These are phyloP conservation scores for Eurytoma californica DNA, from an alignment of 2,888 invertebrate genomes.

Conservation along the genomic window DNA sequence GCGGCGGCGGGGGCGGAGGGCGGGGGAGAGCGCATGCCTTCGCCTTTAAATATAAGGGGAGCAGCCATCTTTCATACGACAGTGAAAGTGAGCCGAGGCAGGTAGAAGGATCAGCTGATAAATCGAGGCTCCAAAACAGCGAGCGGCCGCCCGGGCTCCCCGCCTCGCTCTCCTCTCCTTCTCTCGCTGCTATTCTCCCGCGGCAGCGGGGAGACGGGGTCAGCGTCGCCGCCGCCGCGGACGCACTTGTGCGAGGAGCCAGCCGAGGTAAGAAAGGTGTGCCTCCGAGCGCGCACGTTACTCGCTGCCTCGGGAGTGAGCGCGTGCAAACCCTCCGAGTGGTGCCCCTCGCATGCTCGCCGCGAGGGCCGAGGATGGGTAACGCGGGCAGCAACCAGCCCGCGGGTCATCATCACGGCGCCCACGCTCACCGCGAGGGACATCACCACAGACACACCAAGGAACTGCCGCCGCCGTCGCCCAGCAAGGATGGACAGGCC, in stretches of 20 bases:
- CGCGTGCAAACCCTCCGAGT: not conserved
- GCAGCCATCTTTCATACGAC: conserved; percentile 48
- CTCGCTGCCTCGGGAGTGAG: not conserved
- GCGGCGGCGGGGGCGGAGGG: conserved; percentile 34
- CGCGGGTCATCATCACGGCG: conserved; percentile 64
- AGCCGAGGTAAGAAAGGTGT: not conserved
- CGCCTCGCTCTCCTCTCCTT: too few relatives aligned
- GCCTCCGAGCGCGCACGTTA: conserved; percentile 17
- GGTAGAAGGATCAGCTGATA: conserved; percentile 43
- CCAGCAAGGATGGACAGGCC: conserved; percentile 83
- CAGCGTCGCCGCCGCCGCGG: not conserved
- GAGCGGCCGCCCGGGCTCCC: conserved; percentile 8
- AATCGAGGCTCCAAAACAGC: conserved; percentile 26
- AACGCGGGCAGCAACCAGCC: conserved; percentile 86
- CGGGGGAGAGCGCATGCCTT: not conserved
- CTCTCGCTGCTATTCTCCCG: too few relatives aligned
- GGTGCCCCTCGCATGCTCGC: conserved; percentile 30
- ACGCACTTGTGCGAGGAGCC: too few relatives aligned
- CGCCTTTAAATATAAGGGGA: conserved; percentile 39
- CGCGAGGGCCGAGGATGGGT: conserved; percentile 81
- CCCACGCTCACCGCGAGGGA: conserved; percentile 79
- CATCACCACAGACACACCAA: conserved; percentile 75
- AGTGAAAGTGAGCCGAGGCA: conserved; percentile 10
- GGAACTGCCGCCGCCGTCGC: conserved; percentile 77
- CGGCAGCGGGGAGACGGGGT: too few relatives aligned